Evolutionary conservation across 1,140 invertebrate species (phyloP).

Genomic region (Carcinoscorpius rotundicauda): DNA sequence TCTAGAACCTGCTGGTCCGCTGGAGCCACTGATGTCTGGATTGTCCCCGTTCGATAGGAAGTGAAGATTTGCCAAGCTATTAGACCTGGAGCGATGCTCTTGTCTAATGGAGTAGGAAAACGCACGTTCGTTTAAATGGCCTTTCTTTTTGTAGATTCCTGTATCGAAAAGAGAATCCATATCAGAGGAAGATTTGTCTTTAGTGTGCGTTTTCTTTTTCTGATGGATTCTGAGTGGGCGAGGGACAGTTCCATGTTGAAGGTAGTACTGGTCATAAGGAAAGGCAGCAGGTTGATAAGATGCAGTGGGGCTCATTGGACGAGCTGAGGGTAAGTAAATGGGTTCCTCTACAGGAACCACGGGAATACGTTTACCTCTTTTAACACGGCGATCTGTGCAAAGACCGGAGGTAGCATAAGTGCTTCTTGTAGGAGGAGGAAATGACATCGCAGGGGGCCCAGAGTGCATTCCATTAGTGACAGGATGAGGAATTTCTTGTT

Average conservation of each 20-base stretch:
- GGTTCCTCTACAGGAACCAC: conserved; percentile 39
- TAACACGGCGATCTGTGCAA: conserved; percentile 14
- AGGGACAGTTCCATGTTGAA: conserved; percentile 21
- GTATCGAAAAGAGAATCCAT: conserved; percentile 65
- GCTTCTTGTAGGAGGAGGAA: conserved; percentile 23
- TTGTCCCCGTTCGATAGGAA: conserved; percentile 21
- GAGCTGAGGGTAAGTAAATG: conserved; percentile 43
- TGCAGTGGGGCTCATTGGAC: conserved; percentile 44
- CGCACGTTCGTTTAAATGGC: conserved; percentile 81
- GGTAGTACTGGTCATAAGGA: conserved; percentile 40
- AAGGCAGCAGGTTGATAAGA: conserved; percentile 48
- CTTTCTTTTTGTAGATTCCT: conserved; percentile 75
- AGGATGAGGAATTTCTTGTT: conserved; percentile 8
- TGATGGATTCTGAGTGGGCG: neutral
- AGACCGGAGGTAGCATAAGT: conserved; percentile 14
- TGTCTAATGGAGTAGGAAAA: conserved; percentile 89
- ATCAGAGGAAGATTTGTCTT: neutral
- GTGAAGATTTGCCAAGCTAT: conserved; percentile 64
- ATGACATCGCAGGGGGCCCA: conserved; percentile 19
- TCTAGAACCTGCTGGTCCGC: conserved; percentile 16
- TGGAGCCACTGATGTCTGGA: neutral
- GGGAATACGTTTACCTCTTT: conserved; percentile 20
- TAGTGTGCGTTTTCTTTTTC: neutral
- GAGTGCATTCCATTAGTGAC: conserved; percentile 13
- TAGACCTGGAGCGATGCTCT: conserved; percentile 77